Evolutionary conservation across 2,888 invertebrate genomes (phyloP), one percentile per base, ranked within the genome.

Genomic region (Dynastes maya): DNA sequence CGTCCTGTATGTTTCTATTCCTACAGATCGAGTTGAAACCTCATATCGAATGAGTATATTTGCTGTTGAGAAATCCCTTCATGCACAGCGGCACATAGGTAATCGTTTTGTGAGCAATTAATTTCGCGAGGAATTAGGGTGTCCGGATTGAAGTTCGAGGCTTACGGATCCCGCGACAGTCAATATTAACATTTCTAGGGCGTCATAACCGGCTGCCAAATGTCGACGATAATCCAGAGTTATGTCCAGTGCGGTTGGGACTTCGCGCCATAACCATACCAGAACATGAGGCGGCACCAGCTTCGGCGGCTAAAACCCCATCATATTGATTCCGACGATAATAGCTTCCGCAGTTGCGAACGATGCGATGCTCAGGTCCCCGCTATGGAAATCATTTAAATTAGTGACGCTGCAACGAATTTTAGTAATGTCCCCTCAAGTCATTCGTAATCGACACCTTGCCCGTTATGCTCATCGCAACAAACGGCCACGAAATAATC

Each of bases 111-210:
- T 16, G 75, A 58, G 76, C 67, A 72, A 79, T 79, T 79, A 79
- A 79, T 79, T 79, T 65, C 11, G 61, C 61, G 76, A 49, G 79
- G 65, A 64, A 71, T 76, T 76, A 76, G 79, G 79, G 76, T 71
- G 63, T 40, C 74, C 58, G 65, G 71, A 64, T 67, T 77, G 63
- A 77, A 53, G 61, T 61, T 72, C 45, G 51, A 67, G 77, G 74
- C 77, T 79, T 79, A 79, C 67, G 63, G 71, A 63, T 75, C 78
- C 79, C 72, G 79, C 84, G 85, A 84, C 85, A 85, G 86, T 86
- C 86, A 87, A 87, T 87, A 87, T 87, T 87, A 87, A 86, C 87
- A 86, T 87, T 87, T 86, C 86, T 85, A 85, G 85, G n/a, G 86
- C 85, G 86, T 86, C 86, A 86, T 86, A 86, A 86, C 85, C 86